phyloP scores from a whole-genome alignment of 2,113 vertebrate genomes.

The Camelus bactrianus region DNA sequence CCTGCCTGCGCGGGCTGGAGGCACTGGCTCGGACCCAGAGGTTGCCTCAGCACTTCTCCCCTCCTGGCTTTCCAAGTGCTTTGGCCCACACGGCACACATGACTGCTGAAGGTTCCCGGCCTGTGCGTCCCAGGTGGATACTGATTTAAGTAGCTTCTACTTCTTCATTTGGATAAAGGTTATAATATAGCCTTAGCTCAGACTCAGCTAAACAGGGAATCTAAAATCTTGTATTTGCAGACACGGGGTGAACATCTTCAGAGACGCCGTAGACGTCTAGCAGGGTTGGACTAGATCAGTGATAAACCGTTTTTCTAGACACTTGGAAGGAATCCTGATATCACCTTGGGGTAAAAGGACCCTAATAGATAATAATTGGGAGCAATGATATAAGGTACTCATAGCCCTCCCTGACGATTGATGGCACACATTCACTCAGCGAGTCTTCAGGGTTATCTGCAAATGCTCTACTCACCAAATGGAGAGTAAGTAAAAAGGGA shows the following conservation, averaged over 20 bases:
- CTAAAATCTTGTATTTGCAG: slow-evolving; percentile 13
- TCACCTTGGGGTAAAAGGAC: neutral
- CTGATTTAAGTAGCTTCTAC: neutral
- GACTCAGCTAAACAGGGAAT: neutral
- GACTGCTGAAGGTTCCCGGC: neutral
- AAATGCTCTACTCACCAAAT: neutral
- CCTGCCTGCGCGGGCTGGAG: neutral
- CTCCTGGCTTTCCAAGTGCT: neutral
- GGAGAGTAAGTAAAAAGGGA: neutral
- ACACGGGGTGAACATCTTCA: neutral
- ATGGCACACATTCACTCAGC: neutral
- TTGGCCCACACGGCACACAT: neutral
- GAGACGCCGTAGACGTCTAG: neutral
- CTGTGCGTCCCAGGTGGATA: neutral
- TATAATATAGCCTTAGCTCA: neutral
- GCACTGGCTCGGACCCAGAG: neutral
- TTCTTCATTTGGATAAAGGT: neutral
- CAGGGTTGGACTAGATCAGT: neutral
- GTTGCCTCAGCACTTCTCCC: neutral
- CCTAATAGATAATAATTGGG: neutral
- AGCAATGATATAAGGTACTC: neutral
- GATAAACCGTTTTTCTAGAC: neutral
- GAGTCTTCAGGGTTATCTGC: neutral
- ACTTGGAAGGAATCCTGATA: neutral
- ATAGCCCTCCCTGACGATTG: neutral